Base-by-base conservation (phyloP, 1,140 invertebrate genomes). In the Tetragnatha versicolor region DNA sequence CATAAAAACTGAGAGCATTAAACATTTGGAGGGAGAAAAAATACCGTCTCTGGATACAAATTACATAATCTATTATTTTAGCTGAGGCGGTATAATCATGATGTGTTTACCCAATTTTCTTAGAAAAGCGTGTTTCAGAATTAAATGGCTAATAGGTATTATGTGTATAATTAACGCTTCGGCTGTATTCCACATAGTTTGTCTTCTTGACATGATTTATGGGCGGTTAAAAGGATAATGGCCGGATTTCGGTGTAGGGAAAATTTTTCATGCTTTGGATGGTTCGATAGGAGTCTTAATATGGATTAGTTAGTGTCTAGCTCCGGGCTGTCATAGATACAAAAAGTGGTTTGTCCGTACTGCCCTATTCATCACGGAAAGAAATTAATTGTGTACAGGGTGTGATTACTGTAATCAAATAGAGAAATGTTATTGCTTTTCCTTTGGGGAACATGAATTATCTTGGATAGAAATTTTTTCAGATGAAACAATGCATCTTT, bases 31-130 rank as follows among this genome's bases (percentile, higher is more conserved):
- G 29, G 14, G 25, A 31, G 22, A 51, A 70, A 70, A 70, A 51
- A 12, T 20, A 14, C 22, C 39, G 27, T 27, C 27, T 47, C 33
- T 7, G 47, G 66, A 22, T 49, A 49, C 66, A 70, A 70, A 70
- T 70, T 70, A 55, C 33, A 49, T 33, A 53, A 70, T 70, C n/a
- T n/a, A n/a, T 70, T 70, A 55, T 55, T 70, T 70, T 53, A 10
- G 29, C 20, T 7, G 7, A 31, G 63, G 27, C 63, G 29, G 47
- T 37, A 53, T 33, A 25, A 53, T 33, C 31, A 51, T 51, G 27
- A 70, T 25, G 25, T 66, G 42, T 70, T 53, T 37, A 12, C 45
- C 35, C 47, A 51, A 65, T 33, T 37, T 70, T 70, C 66, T 70
- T 63, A 10, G 31, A 37, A 53, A 31, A 51, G 17, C 10, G 31